Conservation (phyloP, 2,797 vertebrate species). For the Bradypus variegatus region DNA sequence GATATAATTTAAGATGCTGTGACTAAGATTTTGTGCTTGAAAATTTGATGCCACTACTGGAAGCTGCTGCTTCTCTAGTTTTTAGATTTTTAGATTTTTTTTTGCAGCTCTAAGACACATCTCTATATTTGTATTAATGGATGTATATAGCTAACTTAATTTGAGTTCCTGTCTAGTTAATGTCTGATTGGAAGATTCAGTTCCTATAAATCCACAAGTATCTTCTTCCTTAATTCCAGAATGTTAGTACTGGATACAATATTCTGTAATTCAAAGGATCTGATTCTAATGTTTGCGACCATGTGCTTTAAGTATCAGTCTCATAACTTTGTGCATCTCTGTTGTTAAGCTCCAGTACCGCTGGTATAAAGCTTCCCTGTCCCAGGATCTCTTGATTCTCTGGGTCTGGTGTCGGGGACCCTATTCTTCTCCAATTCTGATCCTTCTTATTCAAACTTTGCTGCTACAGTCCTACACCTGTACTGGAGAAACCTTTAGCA, state of each 20-base stretch:
- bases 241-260: neutral
- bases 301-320: neutral
- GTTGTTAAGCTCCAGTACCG: neutral
- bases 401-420: neutral
- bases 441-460: neutral
- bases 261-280: neutral
- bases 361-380: neutral
- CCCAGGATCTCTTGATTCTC: neutral
- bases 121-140: neutral
- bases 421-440: neutral
- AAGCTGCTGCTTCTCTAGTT: neutral
- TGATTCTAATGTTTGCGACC: neutral
- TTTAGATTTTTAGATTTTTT: neutral
- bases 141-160: neutral
- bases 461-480: neutral
- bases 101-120: neutral
- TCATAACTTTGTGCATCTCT: neutral
- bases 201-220: neutral
- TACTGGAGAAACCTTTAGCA: neutral
- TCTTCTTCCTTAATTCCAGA: constrained; percentile 18
- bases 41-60: neutral
- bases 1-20: neutral
- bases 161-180: constrained; percentile 19
- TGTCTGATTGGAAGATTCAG: constrained; percentile 9
- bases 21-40: neutral